phyloP scores from a whole-genome alignment of 1,140 invertebrate species.

The Lepidotrigona ventralis region DNA sequence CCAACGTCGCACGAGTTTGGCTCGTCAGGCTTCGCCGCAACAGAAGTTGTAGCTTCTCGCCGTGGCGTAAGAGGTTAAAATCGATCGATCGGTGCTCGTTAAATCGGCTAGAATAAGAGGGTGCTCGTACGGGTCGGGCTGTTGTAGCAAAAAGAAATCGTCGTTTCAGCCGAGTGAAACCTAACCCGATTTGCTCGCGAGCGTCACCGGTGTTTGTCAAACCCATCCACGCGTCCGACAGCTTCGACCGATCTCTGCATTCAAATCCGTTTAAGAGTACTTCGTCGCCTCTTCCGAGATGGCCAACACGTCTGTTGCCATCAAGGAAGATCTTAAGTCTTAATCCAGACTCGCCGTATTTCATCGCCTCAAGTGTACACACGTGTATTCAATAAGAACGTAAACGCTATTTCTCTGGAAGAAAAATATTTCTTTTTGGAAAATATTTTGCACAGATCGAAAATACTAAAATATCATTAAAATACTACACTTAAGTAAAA shows the following conservation, averaged over 20 bases:
- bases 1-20: too few species aligned
- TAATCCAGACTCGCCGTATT: constrained; percentile 40
- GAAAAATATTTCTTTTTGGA: too few species aligned
- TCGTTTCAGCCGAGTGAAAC: neutral
- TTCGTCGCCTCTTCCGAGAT: constrained; percentile 34
- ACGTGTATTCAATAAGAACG: too few species aligned
- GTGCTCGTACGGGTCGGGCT: neutral
- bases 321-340: constrained; percentile 11
- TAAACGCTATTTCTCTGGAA: too few species aligned
- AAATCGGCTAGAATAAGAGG: constrained; percentile 41
- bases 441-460: too few species aligned
- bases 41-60: too few species aligned
- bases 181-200: neutral
- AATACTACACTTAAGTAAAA: too few species aligned
- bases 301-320: constrained; percentile 21
- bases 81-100: constrained; percentile 36
- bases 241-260: constrained; percentile 26
- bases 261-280: constrained; percentile 52
- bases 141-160: neutral
- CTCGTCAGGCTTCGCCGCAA: too few species aligned
- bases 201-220: constrained; percentile 37
- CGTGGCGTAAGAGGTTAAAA: neutral
- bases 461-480: too few species aligned
- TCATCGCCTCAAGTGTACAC: neutral
- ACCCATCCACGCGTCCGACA: constrained; percentile 32